Conservation (phyloP, 2,888 invertebrate species). For the Coenonympha arcania region DNA sequence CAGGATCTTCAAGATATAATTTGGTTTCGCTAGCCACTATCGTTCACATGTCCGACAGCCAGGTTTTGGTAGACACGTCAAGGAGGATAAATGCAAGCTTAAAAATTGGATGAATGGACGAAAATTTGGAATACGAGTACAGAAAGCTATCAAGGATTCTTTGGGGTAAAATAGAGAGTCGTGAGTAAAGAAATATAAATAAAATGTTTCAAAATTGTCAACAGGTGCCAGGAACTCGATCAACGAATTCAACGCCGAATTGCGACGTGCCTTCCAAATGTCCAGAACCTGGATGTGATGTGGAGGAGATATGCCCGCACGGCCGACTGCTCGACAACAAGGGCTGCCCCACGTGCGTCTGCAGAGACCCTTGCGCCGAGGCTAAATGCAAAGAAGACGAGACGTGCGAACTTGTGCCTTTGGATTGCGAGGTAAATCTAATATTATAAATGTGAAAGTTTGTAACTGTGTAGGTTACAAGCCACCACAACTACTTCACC, state of each 20-base stretch:
- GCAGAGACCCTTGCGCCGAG: constrained; percentile 84
- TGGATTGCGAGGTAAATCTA: constrained; percentile 62
- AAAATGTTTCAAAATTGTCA: not conserved
- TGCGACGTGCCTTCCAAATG: constrained; percentile 53
- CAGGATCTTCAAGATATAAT: too few relatives aligned
- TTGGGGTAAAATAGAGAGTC: not conserved
- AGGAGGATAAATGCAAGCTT: too few relatives aligned
- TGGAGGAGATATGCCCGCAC: constrained; percentile 49
- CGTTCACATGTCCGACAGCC: too few relatives aligned
- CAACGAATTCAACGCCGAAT: constrained; percentile 72
- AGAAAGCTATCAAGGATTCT: too few relatives aligned
- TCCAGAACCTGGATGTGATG: constrained; percentile 46
- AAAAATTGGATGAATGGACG: too few relatives aligned
- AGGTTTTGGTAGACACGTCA: too few relatives aligned
- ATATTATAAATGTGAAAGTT: too few relatives aligned
- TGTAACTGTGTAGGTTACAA: too few relatives aligned
- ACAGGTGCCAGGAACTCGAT: constrained; percentile 77
- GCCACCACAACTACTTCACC: too few relatives aligned
- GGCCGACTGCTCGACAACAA: constrained; percentile 57
- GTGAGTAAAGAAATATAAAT: too few relatives aligned
- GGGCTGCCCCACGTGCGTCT: constrained; percentile 83
- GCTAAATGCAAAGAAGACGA: constrained; percentile 79
- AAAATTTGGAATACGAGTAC: too few relatives aligned
- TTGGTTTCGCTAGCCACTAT: too few relatives aligned
- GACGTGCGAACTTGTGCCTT: constrained; percentile 58